Evolutionary conservation across 2,888 invertebrate genomes (phyloP), one percentile per base, ranked within the genome.

Genomic region (Idaea biselata): DNA sequence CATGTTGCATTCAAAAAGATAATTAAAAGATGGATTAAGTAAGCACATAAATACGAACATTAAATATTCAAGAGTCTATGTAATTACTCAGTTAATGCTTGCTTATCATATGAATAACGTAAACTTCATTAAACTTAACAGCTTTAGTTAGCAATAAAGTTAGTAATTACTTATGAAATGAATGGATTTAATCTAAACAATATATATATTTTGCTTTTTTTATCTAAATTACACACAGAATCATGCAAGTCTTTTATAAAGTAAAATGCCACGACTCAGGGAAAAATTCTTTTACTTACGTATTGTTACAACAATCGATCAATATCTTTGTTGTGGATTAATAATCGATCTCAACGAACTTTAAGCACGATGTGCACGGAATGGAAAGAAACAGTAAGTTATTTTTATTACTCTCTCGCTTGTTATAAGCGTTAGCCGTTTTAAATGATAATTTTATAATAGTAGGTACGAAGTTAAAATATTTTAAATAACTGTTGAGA

Each of bases 121-220:
- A 64, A 67, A 69, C 66, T 68, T 68, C 73, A 73, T 72, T 62
- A 69, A 71, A 71, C 70, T 66, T 58, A 63, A 60, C 63, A 58
- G 67, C 66, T 68, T 65, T 66, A 59, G 53, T 57, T 44, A 14
- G 44, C 6, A 44, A 44, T 44, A 44, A 44, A 44, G 7, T 44
- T 44, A 44, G 8, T 32, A 32, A 32, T 32, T 8, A 32, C 1
- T 32, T 32, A 32, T 32, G 32, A 11, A 6, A 32, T 11, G 44
- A 44, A 44, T 33, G 6, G 6, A 44, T 8, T 14, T 25, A 3
- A 25, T 25, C 25, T 25, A 25, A 25, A 25, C 25, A 25, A 25
- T 44, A 14, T 44, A 8, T 11, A 7, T 14, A 44, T 44, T 14
- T 14, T 44, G 8, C 44, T 14, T 44, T 44, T 7, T 44, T 44